phyloP scores from a whole-genome alignment of 1,140 invertebrate genomes.

The Caenorhabditis briggsae region DNA sequence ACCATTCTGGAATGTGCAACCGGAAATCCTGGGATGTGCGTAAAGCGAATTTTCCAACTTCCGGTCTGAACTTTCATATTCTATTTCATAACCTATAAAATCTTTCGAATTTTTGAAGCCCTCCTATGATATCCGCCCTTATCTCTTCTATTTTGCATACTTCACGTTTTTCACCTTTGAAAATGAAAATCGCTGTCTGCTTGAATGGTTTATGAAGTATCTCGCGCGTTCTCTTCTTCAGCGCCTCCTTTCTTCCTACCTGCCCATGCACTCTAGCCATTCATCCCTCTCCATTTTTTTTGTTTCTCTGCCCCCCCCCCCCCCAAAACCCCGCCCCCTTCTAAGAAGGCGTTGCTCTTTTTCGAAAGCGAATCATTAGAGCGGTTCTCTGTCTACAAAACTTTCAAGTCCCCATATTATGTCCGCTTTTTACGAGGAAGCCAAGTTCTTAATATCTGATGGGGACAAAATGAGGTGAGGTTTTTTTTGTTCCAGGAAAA shows the following conservation, averaged over 20 bases:
- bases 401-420: not conserved
- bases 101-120: too few relatives aligned
- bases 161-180: not conserved
- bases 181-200: not conserved
- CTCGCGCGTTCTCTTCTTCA: not conserved
- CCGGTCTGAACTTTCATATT: too few relatives aligned
- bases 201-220: constrained; percentile 6
- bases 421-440: constrained; percentile 7
- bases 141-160: not conserved
- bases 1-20: not conserved
- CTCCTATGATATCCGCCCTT: not conserved
- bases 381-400: too few relatives aligned
- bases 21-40: not conserved
- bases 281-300: not conserved
- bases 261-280: constrained; percentile 7
- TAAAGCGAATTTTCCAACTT: too few relatives aligned
- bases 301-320: not conserved
- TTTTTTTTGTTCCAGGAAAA: not conserved
- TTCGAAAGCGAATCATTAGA: constrained; percentile 11
- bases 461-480: constrained; percentile 44
- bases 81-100: too few relatives aligned
- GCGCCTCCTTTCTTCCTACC: not conserved
- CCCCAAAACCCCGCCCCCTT: not conserved
- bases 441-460: constrained; percentile 25
- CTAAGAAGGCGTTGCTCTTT: not conserved